Percentiles rank a stretch among this genome's conserved stretches.
Conservation (phyloP, 2,113 vertebrate species). For the Phyllopteryx taeniolatus region DNA sequence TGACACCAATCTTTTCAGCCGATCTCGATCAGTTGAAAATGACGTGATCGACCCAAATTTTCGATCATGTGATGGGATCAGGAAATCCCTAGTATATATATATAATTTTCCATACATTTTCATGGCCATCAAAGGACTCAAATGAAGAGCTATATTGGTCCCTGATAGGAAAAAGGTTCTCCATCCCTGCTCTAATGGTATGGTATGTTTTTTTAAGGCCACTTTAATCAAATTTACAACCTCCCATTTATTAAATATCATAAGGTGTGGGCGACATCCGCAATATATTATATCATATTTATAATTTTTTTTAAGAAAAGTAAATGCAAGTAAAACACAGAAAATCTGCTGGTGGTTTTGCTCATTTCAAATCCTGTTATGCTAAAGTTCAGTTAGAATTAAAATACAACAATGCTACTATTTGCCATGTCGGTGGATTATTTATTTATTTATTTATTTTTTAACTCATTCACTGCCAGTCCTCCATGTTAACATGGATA, state of each 20-base stretch:
- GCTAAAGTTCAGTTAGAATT: neutral
- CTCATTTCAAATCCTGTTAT: neutral
- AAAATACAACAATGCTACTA: neutral
- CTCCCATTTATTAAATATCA: neutral
- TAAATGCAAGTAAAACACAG: neutral
- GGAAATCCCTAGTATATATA: no score
- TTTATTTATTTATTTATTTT: no score
- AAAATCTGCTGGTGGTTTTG: neutral
- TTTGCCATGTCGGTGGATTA: neutral
- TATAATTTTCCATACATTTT: neutral
- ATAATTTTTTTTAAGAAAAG: no score
- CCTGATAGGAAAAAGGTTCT: neutral
- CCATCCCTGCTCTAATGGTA: neutral
- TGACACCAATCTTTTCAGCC: no score
- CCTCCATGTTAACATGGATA: no score
- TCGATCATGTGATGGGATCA: no score
- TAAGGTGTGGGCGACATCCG: neutral
- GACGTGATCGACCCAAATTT: no score
- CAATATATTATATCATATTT: neutral
- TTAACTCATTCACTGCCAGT: no score
- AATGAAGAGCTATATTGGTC: neutral
- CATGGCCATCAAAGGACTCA: neutral
- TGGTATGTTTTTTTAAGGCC: neutral
- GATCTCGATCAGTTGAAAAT: no score
- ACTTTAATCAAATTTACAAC: neutral